Percentiles rank a stretch among this genome's conserved stretches.
These are phyloP conservation scores for Carabus problematicus DNA, from an alignment of 2,888 invertebrate species.

Conservation along the genomic window DNA sequence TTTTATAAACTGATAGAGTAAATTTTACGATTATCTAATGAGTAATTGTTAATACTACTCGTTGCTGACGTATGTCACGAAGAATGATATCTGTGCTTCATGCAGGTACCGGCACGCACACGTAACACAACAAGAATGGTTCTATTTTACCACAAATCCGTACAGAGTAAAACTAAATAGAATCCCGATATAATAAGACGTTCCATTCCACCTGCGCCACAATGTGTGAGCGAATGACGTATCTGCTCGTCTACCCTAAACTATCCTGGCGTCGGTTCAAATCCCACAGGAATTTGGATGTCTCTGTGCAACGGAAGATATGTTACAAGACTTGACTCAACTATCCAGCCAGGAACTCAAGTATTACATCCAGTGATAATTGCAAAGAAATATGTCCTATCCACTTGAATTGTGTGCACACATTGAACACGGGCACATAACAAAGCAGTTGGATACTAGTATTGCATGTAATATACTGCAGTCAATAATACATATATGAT, in stretches of 20 bases:
- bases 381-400: constrained; percentile 5
- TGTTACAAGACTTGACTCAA: constrained; percentile 17
- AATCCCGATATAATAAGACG: constrained; percentile 46
- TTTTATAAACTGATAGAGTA: no score
- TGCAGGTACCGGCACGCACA: no score
- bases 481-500: not conserved
- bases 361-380: constrained; percentile 21
- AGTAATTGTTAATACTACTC: no score
- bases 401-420: not conserved
- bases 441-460: no score
- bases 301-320: constrained; percentile 10
- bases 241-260: not conserved
- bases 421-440: not conserved
- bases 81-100: no score
- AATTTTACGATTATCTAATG: no score
- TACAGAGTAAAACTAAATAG: constrained; percentile 44
- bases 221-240: not conserved
- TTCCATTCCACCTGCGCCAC: constrained; percentile 42
- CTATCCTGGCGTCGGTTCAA: not conserved
- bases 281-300: constrained; percentile 12
- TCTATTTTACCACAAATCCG: constrained; percentile 35
- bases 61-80: no score
- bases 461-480: constrained; percentile 1
- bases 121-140: no score
- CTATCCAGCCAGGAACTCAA: constrained; percentile 22